These are phyloP conservation scores for Neoarius graeffei DNA, from an alignment of 2,113 vertebrate genomes.

Conservation along the genomic window DNA sequence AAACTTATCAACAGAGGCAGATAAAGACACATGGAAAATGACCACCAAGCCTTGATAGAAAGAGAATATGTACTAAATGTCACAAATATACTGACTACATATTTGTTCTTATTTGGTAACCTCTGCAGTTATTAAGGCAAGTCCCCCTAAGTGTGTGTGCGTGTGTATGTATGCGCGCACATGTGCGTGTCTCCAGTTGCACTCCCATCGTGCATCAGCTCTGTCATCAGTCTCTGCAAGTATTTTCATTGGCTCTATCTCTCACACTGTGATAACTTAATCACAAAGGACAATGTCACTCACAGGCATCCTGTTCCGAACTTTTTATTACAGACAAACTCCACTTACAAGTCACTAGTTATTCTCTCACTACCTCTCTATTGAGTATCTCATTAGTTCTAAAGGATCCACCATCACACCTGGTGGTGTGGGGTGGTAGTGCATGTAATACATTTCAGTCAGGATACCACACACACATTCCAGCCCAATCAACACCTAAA, in stretches of 20 bases:
- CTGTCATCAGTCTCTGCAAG: not conserved
- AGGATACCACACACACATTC: too few species aligned
- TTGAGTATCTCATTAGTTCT: too few species aligned
- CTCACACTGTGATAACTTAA: too few species aligned
- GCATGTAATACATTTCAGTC: too few species aligned
- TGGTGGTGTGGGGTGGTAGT: too few species aligned
- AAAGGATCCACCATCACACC: too few species aligned
- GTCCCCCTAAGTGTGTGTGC: not conserved
- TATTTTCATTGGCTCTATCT: not conserved
- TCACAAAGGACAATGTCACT: too few species aligned
- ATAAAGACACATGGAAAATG: not conserved
- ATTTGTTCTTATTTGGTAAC: slow-evolving; percentile 16
- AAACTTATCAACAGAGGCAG: not conserved
- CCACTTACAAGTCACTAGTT: too few species aligned
- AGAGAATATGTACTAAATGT: slow-evolving; percentile 27
- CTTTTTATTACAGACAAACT: too few species aligned
- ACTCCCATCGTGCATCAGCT: slow-evolving; percentile 4
- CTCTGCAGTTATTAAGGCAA: not conserved
- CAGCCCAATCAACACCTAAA: slow-evolving; percentile 11
- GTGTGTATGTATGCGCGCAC: not conserved
- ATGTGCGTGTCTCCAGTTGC: slow-evolving; percentile 19
- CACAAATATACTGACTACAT: slow-evolving; percentile 17
- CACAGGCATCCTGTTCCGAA: too few species aligned
- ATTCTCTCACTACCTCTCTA: too few species aligned
- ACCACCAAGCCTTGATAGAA: not conserved